Evolutionary conservation across 2,888 invertebrate species (phyloP), one percentile per base, ranked within the genome.

Genomic region (Entomobrya multifasciata): DNA sequence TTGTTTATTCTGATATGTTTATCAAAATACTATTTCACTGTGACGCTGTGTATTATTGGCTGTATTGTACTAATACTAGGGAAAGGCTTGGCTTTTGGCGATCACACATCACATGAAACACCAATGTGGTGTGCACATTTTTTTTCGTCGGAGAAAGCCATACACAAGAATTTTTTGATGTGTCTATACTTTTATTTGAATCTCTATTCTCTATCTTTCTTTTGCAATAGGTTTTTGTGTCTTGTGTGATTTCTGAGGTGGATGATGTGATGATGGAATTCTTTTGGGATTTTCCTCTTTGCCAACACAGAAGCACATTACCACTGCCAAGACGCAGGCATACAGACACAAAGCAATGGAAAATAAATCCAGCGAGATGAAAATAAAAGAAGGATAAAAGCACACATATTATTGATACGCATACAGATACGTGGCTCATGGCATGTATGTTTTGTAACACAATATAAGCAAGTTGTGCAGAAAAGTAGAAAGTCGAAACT

Each of bases 201-300:
- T n/a, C n/a, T n/a, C n/a, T n/a, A n/a, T n/a, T n/a, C n/a, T n/a
- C n/a, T n/a, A n/a, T 62, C 30, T 62, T 6, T n/a, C 62, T 15
- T 62, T 30, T 6, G n/a, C 62, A 15, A n/a, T n/a, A 20, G 62
- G 57, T 49, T 30, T 41, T 49, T 65, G 25, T 79, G 67, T 57
- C 15, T 77, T 83, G 52, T 76, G 83, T 74, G 83, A 83, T 76
- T 83, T 83, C 60, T 76, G 83, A 83, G 83, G 83, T 83, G 83
- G 52, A 83, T 83, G 83, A 83, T 83, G 83, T 76, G 83, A 83
- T 83, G 83, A 83, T 83, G 76, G 76, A 83, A 83, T 83, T 83
- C 83, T 60, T 76, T 22, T 62, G 76, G 83, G 83, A 83, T 76
- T 83, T 83, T 76, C 62, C 65, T 74, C 47, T 74, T 60, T 55